Evolutionary conservation across 2,113 vertebrate genomes (phyloP).

Genomic region (Salvator merianae): DNA sequence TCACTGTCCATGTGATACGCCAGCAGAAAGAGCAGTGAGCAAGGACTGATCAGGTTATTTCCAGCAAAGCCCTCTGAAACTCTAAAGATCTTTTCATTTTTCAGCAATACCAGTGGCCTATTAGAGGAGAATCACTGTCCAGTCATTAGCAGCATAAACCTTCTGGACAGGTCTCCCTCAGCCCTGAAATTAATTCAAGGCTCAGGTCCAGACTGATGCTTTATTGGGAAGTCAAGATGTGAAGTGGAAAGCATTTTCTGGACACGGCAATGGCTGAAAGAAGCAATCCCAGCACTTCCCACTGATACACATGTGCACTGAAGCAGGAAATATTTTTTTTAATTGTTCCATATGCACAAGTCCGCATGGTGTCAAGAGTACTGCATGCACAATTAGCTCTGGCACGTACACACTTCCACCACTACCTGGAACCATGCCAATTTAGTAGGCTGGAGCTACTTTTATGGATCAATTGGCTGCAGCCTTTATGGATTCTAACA

Average conservation of each 20-base stretch:
- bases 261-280: not conserved
- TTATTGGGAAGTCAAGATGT: constrained; percentile 8
- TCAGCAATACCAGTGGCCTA: constrained; percentile 16
- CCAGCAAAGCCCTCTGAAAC: constrained; percentile 4
- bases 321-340: constrained; percentile 8
- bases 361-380: not conserved
- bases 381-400: not conserved
- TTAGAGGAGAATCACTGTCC: not conserved
- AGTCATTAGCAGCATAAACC: constrained; percentile 7
- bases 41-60: constrained; percentile 20
- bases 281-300: not conserved
- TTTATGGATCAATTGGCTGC: constrained; percentile 10
- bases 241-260: not conserved
- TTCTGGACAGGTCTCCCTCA: not conserved
- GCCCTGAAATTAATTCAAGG: not conserved
- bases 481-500: not conserved
- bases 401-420: not conserved
- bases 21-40: constrained; percentile 18
- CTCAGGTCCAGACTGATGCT: not conserved
- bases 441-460: not conserved
- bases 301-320: not conserved
- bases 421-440: not conserved
- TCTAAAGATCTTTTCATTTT: constrained; percentile 12
- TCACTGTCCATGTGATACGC: not conserved
- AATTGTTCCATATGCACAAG: constrained; percentile 23